phyloP scores from a whole-genome alignment of 92 coral and sea anemone species.

The Phymanthus crucifer region DNA sequence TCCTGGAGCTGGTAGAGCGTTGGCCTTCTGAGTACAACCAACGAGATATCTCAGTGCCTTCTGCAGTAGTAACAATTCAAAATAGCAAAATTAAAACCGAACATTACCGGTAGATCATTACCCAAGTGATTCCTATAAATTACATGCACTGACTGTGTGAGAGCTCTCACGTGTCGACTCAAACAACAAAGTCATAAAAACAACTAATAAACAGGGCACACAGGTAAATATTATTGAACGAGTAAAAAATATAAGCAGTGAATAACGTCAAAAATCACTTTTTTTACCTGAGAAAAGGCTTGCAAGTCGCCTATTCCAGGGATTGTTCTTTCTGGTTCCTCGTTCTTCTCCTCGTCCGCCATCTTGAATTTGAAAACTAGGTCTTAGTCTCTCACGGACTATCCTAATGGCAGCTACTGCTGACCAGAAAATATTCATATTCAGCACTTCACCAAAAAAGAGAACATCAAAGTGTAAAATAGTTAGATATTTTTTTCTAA shows the following conservation, averaged over 20 bases:
- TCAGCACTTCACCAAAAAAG: too few relatives aligned
- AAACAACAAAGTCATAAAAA: neutral
- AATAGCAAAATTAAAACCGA: too few relatives aligned
- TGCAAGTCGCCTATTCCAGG: constrained; percentile 68
- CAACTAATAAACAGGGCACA: neutral
- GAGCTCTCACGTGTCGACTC: neutral
- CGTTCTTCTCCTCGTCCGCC: constrained; percentile 50
- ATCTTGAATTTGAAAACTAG: constrained; percentile 32
- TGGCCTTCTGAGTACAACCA: constrained; percentile 72
- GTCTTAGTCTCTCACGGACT: constrained; percentile 12
- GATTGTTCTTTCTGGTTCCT: constrained; percentile 11
- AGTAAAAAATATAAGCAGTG: neutral
- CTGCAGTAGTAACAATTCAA: constrained; percentile 25
- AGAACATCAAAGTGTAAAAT: neutral
- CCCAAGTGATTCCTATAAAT: neutral
- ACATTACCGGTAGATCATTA: too few relatives aligned
- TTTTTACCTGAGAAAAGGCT: constrained; percentile 64
- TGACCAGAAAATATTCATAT: neutral
- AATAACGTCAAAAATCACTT: neutral
- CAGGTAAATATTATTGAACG: neutral
- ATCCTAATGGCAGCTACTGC: neutral
- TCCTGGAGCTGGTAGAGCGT: constrained; percentile 80
- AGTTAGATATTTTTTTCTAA: too few relatives aligned
- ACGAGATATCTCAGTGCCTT: constrained; percentile 69
- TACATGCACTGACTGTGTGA: neutral